These are phyloP conservation scores for Mastomys coucha DNA, from an alignment of 2,113 vertebrate genomes.

Conservation along the genomic window DNA sequence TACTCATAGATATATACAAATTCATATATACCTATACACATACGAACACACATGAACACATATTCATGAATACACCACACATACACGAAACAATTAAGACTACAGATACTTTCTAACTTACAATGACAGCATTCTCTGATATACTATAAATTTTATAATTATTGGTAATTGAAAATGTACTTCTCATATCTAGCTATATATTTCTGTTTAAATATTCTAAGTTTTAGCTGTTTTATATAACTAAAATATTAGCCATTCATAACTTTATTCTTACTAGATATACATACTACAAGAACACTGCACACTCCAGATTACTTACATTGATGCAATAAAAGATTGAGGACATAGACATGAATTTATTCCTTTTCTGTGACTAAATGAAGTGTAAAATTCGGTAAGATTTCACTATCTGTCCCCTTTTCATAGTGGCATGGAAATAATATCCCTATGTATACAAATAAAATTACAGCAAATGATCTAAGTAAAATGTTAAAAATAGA, in stretches of 20 bases:
- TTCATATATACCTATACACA: not conserved
- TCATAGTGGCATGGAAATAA: not conserved
- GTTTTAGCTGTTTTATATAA: not conserved
- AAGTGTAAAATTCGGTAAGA: not conserved
- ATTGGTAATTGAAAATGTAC: not conserved
- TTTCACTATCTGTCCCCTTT: not conserved
- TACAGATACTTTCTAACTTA: not conserved
- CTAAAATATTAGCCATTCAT: not conserved
- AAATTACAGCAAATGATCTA: not conserved
- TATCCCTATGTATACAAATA: not conserved
- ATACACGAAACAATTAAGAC: not conserved
- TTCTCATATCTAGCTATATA: not conserved
- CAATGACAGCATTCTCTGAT: too few species aligned
- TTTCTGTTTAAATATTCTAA: not conserved
- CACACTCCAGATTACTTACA: not conserved
- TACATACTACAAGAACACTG: not conserved
- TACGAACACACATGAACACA: not conserved
- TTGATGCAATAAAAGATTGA: not conserved
- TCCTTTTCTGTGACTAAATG: not conserved
- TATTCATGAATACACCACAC: fast-evolving
- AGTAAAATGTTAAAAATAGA: not conserved
- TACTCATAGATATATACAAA: not conserved
- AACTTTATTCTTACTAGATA: not conserved
- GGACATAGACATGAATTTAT: not conserved
- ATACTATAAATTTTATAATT: not conserved